Conservation (phyloP, 2,888 invertebrate species). For the Geotrupes spiniger region DNA sequence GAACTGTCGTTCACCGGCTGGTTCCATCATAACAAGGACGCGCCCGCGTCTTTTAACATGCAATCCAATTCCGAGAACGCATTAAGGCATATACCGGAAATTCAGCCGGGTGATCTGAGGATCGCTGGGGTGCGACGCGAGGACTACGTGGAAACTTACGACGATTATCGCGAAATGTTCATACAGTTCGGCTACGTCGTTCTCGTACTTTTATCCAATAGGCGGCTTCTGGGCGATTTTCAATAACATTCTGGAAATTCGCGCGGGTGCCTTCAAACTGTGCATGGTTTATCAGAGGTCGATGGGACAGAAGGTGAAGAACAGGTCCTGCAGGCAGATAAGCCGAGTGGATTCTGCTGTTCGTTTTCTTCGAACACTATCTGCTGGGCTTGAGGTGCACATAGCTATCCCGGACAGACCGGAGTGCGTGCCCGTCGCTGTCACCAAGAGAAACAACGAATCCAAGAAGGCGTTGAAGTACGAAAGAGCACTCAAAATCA, state of each 20-base stretch:
- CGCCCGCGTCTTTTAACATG: constrained; percentile 8
- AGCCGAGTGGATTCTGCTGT: constrained; percentile 58
- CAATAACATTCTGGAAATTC: constrained; percentile 72
- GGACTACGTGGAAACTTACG: constrained; percentile 70
- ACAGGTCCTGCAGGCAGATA: constrained; percentile 33
- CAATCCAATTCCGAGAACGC: constrained; percentile 22
- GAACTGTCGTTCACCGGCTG: constrained; percentile 17
- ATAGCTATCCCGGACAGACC: constrained; percentile 70
- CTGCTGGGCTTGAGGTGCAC: constrained; percentile 62
- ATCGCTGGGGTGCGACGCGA: constrained; percentile 56
- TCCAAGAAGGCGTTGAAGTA: constrained; percentile 62
- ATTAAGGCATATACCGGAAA: constrained; percentile 42
- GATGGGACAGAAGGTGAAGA: constrained; percentile 58
- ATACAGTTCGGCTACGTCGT: constrained; percentile 79
- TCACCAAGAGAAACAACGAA: constrained; percentile 61
- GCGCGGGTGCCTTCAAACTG: constrained; percentile 72
- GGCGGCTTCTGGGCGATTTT: constrained; percentile 72
- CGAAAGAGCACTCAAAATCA: constrained; percentile 46
- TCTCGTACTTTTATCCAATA: constrained; percentile 73
- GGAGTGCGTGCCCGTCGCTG: constrained; percentile 62
- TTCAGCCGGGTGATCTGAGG: constrained; percentile 51
- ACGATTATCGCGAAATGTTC: constrained; percentile 76
- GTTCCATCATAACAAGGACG: constrained; percentile 3
- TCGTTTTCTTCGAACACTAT: constrained; percentile 69
- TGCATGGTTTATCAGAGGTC: constrained; percentile 69